phyloP scores from a whole-genome alignment of 2,888 invertebrate genomes.

The Drosophila nr. perissopoda region DNA sequence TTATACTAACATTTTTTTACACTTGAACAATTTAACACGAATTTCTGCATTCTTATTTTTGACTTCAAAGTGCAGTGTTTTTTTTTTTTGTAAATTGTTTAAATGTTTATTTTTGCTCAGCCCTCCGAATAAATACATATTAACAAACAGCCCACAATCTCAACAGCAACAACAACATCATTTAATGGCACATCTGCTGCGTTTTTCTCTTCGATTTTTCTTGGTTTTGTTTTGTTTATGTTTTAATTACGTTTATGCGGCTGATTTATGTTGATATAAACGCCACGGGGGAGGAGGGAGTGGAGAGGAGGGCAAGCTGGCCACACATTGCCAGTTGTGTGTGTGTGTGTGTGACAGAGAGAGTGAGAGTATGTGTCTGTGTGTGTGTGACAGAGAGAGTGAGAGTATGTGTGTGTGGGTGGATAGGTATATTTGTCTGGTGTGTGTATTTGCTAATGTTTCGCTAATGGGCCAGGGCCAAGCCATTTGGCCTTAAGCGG shows the following conservation, averaged over 20 bases:
- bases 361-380: too few species aligned
- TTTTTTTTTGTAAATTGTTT: slow-evolving; percentile 27
- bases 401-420: not conserved
- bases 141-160: slow-evolving; percentile 15
- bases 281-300: not conserved
- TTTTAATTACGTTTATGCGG: slow-evolving; percentile 76
- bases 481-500: slow-evolving; percentile 36
- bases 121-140: slow-evolving; percentile 20
- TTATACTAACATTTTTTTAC: not conserved
- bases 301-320: not conserved
- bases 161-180: slow-evolving; percentile 6
- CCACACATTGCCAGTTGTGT: slow-evolving; percentile 50
- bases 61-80: slow-evolving; percentile 26
- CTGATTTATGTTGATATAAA: slow-evolving; percentile 68
- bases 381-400: not conserved
- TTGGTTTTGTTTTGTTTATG: slow-evolving; percentile 67
- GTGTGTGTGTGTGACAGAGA: slow-evolving; percentile 30
- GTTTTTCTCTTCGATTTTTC: slow-evolving; percentile 39
- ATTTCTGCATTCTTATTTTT: slow-evolving; percentile 20
- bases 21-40: not conserved
- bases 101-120: slow-evolving; percentile 32
- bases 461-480: slow-evolving; percentile 29
- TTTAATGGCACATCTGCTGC: slow-evolving; percentile 61
- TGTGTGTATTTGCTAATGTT: slow-evolving; percentile 40
- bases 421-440: not conserved